These are phyloP conservation scores for Apodemus agrarius DNA, from an alignment of 2,797 vertebrate species.

Conservation along the genomic window DNA sequence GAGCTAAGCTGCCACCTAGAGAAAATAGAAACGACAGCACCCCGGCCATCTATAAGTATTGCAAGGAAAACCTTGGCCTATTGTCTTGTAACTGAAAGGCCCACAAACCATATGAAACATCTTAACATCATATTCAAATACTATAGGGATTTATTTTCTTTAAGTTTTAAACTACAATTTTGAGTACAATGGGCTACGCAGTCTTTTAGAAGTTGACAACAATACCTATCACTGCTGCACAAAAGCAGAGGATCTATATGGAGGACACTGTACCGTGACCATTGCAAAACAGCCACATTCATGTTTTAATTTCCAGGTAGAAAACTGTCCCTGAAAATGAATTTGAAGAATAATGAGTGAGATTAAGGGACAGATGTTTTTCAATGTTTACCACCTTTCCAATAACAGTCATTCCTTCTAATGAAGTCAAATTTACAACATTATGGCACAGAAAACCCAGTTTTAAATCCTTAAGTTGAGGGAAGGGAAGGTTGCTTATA, in stretches of 20 bases:
- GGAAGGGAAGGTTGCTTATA: not conserved
- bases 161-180: slow-evolving; percentile 23
- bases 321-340: slow-evolving; percentile 24
- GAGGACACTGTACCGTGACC: not conserved
- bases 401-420: slow-evolving; percentile 57
- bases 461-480: not conserved
- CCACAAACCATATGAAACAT: slow-evolving; percentile 22
- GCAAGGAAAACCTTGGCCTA: not conserved
- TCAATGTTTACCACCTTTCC: slow-evolving; percentile 25
- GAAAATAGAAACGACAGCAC: slow-evolving; percentile 55
- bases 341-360: slow-evolving; percentile 40
- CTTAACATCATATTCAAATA: not conserved
- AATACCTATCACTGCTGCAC: not conserved
- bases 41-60: not conserved
- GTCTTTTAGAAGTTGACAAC: slow-evolving; percentile 33
- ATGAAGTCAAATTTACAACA: slow-evolving; percentile 50
- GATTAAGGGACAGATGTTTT: slow-evolving; percentile 20
- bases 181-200: not conserved
- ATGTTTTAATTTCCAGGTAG: slow-evolving; percentile 10
- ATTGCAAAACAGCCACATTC: not conserved
- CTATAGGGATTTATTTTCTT: not conserved
- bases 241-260: not conserved
- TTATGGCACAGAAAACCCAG: slow-evolving; percentile 46
- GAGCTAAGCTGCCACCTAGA: slow-evolving; percentile 81
- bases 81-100: slow-evolving; percentile 36